Evolutionary conservation across 2,113 vertebrate species (phyloP), one percentile per base, ranked within the genome.

Genomic region (Poecile atricapillus): DNA sequence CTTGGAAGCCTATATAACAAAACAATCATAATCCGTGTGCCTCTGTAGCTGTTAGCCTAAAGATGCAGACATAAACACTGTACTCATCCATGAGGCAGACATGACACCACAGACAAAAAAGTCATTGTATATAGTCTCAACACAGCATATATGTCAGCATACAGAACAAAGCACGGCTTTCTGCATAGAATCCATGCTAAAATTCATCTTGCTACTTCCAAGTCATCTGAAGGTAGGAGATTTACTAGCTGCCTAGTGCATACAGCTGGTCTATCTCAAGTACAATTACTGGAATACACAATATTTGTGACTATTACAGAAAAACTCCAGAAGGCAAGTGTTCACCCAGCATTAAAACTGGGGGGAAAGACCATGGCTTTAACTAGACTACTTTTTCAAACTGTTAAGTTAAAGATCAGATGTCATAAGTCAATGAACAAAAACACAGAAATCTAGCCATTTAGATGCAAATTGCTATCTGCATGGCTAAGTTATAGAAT

Each of bases 161-260:
- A 53, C 52, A 92, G 59, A 93, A 95, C 85, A 96, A 96, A 90
- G 79, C 60, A 74, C 59, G 64, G 71, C 79, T 89, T 93, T 97
- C 86, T 93, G 68, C 43, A 56, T 21, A 69, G 92, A 94, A 88
- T 39, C 41, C 50, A 78, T 2, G 0, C 13, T 59, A 49, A 25
- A 88, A 77, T 41, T 55, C 27, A 74, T 70, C 68, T 75, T 65
- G 24, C 63, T 83, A 70, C 30, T 70, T 59, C 65, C 31, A 56
- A 3, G 58, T 24, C n/a, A 81, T 46, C 28, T 69, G 53, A 87
- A 82, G 37, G 46, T 31, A 77, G 77, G 49, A 70, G 39, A 27
- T 55, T 43, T 37, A 47, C 31, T 55, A 74, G 20, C 23, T 89
- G 19, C 52, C 15, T 21, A 87, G 67, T 33, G 49, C 18, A 53